Evolutionary conservation across 2,888 invertebrate species (phyloP).

Genomic region (Lomographa bimaculata): DNA sequence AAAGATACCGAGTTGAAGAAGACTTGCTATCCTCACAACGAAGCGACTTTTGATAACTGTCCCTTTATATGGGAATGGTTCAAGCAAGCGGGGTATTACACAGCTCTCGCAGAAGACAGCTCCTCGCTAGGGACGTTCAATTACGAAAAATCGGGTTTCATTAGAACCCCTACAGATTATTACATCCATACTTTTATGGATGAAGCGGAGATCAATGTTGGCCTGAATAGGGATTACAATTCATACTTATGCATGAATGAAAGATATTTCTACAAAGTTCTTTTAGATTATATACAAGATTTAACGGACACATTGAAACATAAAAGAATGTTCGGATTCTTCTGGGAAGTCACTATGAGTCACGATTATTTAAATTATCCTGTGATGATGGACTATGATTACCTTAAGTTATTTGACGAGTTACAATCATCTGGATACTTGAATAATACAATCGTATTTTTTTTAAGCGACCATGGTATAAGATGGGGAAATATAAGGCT

Average conservation of each 20-base stretch:
- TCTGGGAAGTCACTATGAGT: conserved; percentile 92
- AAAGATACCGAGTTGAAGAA: conserved; percentile 85
- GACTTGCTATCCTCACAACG: conserved; percentile 84
- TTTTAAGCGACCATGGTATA: conserved; percentile 96
- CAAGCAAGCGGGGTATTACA: conserved; percentile 88
- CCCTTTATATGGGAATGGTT: conserved; percentile 93
- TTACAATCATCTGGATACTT: conserved; percentile 80
- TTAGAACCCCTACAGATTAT: conserved; percentile 91
- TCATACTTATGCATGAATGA: conserved; percentile 88
- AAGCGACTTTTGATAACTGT: conserved; percentile 90
- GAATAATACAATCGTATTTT: conserved; percentile 86
- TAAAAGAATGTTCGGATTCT: conserved; percentile 90
- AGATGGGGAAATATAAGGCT: conserved; percentile 92
- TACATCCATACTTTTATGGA: conserved; percentile 90
- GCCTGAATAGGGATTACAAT: conserved; percentile 85
- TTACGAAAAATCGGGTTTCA: conserved; percentile 90
- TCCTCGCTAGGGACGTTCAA: conserved; percentile 91
- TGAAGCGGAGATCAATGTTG: conserved; percentile 86
- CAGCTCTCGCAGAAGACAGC: conserved; percentile 93
- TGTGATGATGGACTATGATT: conserved; percentile 87
- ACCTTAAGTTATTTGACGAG: conserved; percentile 82
- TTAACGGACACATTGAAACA: conserved; percentile 83
- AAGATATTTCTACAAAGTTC: conserved; percentile 86
- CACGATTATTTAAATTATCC: conserved; percentile 94
- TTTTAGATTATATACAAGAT: conserved; percentile 88